These are phyloP conservation scores for Scaptomyza reducta DNA, from an alignment of 2,888 invertebrate species.

Conservation along the genomic window DNA sequence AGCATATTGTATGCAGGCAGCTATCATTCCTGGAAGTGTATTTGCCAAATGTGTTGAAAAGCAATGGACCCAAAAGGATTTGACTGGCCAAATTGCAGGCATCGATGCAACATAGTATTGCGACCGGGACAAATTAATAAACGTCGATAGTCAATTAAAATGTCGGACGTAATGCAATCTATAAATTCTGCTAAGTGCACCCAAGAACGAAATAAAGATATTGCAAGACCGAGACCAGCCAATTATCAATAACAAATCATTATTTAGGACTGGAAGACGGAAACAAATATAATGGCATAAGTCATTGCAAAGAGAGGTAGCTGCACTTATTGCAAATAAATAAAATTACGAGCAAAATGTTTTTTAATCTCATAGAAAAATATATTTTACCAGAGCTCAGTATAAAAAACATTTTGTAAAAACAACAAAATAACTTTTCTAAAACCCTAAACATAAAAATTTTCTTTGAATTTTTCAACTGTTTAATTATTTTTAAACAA, in stretches of 20 bases:
- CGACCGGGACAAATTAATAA: conserved; percentile 68
- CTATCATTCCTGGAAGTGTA: conserved; percentile 23
- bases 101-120: conserved; percentile 22
- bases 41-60: conserved; percentile 74
- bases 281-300: conserved; percentile 39
- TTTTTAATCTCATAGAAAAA: neutral
- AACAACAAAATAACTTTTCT: too few species aligned
- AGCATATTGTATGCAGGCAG: conserved; percentile 20
- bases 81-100: conserved; percentile 9
- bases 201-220: conserved; percentile 62
- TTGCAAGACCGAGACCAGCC: conserved; percentile 39
- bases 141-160: conserved; percentile 79
- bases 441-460: too few species aligned
- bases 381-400: neutral
- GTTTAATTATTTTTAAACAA: too few species aligned
- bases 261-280: conserved; percentile 31
- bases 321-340: neutral
- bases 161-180: conserved; percentile 71
- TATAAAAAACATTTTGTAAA: neutral
- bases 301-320: conserved; percentile 14
- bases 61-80: conserved; percentile 36
- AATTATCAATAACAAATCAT: conserved; percentile 64
- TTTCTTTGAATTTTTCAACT: too few species aligned
- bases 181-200: conserved; percentile 59
- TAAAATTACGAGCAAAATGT: neutral